Base-by-base conservation (phyloP, 37 sponge, comb jelly and placozoan species). In the Aplysina aerophoba region DNA sequence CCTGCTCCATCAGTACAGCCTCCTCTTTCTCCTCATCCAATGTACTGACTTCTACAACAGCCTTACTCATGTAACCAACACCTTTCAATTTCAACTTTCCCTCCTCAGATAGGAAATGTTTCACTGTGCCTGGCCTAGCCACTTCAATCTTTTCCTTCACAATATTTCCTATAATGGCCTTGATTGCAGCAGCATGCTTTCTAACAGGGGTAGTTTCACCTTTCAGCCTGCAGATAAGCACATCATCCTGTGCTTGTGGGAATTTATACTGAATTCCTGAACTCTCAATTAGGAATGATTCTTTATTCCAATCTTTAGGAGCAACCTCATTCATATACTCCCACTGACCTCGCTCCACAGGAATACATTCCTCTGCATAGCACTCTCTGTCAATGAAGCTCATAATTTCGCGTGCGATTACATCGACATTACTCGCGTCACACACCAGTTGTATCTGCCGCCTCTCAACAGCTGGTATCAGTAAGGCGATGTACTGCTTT, bases 1-100 rank as follows among this genome's bases (percentile, higher is more conserved):
- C 73, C 73, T 20, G 4, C 20, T 19, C 37, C 5, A 21, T 19
- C 21, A 35, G 31, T 5, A 13, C 20, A 35, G 33, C 73, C 37
- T 19, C 27, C 20, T 38, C 86, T 63, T 74, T 57, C 4, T 73
- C 64, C 22, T 59, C 59, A 34, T 60, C 79, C 35, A 21, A 15
- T 28, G 36, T 59, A 59, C 28, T 13, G 5, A 89, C 62, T 30
- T 88, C 84, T 58, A 92, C 75, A 33, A 39, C 56, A 15, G 84
- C 89, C 39, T 83, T 35, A 15, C 60, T 50, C 14, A 68, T 0
- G 0, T 8, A 0, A 68, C 86, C 89, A 59, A 86, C 59, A 19
- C 89, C 93, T 50, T 19, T 30, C 27, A 88, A 21, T 5, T 69
- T 17, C 0, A 31, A 62, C 55, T 50, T 40, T 55, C 66, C 85